phyloP scores from a whole-genome alignment of 2,797 vertebrate genomes.

The Mormyrops attenuatus region DNA sequence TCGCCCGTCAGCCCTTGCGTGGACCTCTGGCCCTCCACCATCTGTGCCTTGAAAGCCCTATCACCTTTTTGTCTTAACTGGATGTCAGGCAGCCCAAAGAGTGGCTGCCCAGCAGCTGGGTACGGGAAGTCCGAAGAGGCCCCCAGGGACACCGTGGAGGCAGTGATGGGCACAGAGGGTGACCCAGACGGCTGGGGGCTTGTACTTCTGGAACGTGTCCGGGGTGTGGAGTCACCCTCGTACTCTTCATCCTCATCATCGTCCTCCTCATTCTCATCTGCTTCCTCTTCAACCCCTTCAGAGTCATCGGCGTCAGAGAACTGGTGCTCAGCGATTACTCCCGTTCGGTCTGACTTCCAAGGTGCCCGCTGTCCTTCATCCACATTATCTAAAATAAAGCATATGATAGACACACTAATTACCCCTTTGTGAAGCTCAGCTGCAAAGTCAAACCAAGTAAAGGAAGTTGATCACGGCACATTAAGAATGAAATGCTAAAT shows the following conservation, averaged over 20 bases:
- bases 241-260: constrained; percentile 94
- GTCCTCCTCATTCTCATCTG: constrained; percentile 88
- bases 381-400: constrained; percentile 35
- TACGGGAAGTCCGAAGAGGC: constrained; percentile 58
- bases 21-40: constrained; percentile 62
- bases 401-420: constrained; percentile 14
- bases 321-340: constrained; percentile 78
- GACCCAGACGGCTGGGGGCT: constrained; percentile 81
- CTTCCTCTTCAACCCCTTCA: constrained; percentile 82
- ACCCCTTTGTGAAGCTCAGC: neutral
- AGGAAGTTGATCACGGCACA: neutral
- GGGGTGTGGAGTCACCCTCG: constrained; percentile 89
- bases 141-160: constrained; percentile 58
- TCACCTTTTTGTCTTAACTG: constrained; percentile 69
- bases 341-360: constrained; percentile 66
- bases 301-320: constrained; percentile 96
- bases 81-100: constrained; percentile 72
- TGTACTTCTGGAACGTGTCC: constrained; percentile 86
- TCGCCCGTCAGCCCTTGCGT: neutral
- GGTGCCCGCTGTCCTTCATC: constrained; percentile 78
- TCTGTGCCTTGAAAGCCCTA: constrained; percentile 44
- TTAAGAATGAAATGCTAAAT: neutral
- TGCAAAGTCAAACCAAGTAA: neutral
- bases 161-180: constrained; percentile 76
- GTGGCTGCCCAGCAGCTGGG: constrained; percentile 62